Base-by-base conservation (phyloP, 2,797 vertebrate species). In the Novumbra hubbsi region DNA sequence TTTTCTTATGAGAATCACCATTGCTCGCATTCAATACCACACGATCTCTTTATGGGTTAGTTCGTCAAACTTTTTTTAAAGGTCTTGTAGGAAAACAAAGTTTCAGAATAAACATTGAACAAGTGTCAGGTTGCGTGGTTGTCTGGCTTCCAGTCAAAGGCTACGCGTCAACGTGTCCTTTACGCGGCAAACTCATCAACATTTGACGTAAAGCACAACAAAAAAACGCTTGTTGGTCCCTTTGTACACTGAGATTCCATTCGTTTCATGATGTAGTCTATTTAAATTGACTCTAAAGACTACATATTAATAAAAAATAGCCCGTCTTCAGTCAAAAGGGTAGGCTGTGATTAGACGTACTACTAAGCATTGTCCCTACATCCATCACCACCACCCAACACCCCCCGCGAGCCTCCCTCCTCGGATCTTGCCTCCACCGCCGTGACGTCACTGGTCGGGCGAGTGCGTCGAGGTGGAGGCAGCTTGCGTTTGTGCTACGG, bases 361-460 rank as follows among this genome's bases (percentile, higher is more conserved):
- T 32, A 64, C 30, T 6, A 7, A 6, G 24, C 62, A 34, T 24
- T n/a, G 34, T 67, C 65, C 9, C 34, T 68, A 15, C 16, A 8
- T 5, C 24, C 38, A 68, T 24, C 7, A 15, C 24, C 67, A 45
- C 14, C 11, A 45, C 72, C 63, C 27, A 52, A 12, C n/a, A 50
- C 75, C 45, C 68, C 70, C 52, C 70, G 55, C n/a, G 12, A 71
- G 70, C 17, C 30, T 11, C 48, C 24, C 48, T 27, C 15, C 5
- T 34, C 49, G 2, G 12, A 48, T 78, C 68, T 77, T 77, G 71
- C 72, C 41, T 49, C 71, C 78, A 80, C 80, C 77, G 75, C 68
- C 77, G 83, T 93, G 92, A 93, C 91, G 90, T 94, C 92, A 93
- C 79, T 64, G 78, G 71, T 27, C 12, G 73, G 66, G 81, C 81